Evolutionary conservation across 1,140 invertebrate genomes (phyloP), one percentile per base, ranked within the genome.

Genomic region (Himalopsyche phryganea): DNA sequence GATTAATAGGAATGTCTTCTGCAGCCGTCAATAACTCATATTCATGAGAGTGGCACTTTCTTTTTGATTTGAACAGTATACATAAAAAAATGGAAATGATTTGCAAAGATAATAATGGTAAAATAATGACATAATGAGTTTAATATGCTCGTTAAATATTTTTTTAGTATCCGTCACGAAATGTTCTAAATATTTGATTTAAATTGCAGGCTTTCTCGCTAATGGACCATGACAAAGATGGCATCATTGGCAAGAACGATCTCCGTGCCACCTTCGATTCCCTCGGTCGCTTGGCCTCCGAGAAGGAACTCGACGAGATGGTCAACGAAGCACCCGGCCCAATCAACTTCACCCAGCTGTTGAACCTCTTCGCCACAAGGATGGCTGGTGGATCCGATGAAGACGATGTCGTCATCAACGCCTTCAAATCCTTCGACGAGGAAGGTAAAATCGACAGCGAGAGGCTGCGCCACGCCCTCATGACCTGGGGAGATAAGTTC

Each of bases 171-270:
- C n/a, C n/a, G n/a, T n/a, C n/a, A n/a, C n/a, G n/a, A n/a, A n/a
- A n/a, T n/a, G n/a, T n/a, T n/a, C n/a, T n/a, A n/a, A n/a, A n/a
- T n/a, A n/a, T n/a, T n/a, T n/a, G n/a, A n/a, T n/a, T n/a, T 69
- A 62, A 67, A 63, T 64, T 44, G 40, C 67, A 93, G 91, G 93
- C 92, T 71, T 98, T 98, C 88, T 88, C 91, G 76, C 87, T 98
- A 71, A 98, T 98, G 88, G 96, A 98, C 82, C 88, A 91, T 79
- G 93, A 98, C 82, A 96, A 98, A 80, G 96, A 98, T 78, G 94
- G 95, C 68, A 90, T 98, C 80, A 93, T 98, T 74, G 91, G 91
- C 73, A 95, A 96, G 77, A 90, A 88, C 75, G 96, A 98, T 80
- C 84, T 98, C 69, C 89, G 94, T 72, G 89, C 90, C 70, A 95